phyloP scores from a whole-genome alignment of 2,113 vertebrate species.

The Tachysurus vachellii region DNA sequence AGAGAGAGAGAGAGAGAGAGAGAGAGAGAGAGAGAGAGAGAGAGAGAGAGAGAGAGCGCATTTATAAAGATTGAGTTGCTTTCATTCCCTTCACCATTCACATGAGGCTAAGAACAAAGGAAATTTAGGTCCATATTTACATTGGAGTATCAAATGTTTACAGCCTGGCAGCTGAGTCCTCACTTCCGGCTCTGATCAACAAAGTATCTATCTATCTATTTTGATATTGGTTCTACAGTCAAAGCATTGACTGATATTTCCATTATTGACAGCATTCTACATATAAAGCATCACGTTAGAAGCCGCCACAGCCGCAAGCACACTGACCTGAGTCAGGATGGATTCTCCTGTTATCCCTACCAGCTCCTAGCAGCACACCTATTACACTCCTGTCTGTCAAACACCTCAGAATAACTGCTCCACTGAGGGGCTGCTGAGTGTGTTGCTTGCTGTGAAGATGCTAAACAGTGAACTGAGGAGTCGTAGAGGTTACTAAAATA shows the following conservation, averaged over 20 bases:
- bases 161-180: too few relatives aligned
- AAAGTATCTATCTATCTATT: too few relatives aligned
- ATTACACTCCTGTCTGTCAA: slow-evolving; percentile 70
- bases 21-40: not conserved
- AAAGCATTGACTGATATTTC: too few relatives aligned
- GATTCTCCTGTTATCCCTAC: not conserved
- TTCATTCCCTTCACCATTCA: too few relatives aligned
- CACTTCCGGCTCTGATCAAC: too few relatives aligned
- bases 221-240: too few relatives aligned
- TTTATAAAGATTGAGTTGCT: too few relatives aligned
- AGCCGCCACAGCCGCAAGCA: not conserved
- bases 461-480: not conserved
- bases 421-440: not conserved
- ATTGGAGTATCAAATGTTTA: too few relatives aligned
- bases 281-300: not conserved
- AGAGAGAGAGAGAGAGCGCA: not conserved
- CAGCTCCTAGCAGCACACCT: slow-evolving; percentile 42
- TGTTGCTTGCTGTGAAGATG: not conserved
- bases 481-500: not conserved
- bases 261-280: too few relatives aligned
- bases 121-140: too few relatives aligned
- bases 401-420: slow-evolving; percentile 40
- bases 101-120: too few relatives aligned
- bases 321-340: not conserved
- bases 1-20: not conserved